Base-by-base conservation (phyloP, 2,113 vertebrate species). In the Mobula hypostoma region DNA sequence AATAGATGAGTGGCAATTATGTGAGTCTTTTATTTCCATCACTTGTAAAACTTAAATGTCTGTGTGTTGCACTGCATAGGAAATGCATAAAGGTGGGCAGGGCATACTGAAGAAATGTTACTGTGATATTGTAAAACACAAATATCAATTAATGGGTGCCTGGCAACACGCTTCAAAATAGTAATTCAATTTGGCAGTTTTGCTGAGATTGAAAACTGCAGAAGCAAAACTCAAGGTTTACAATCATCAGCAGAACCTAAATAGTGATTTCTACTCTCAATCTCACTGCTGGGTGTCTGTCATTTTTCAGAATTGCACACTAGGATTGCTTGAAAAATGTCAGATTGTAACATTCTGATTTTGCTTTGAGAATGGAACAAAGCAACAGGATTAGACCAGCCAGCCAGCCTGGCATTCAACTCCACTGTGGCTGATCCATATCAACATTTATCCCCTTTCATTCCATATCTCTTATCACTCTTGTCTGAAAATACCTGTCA, bases 181-280 rank as follows among this genome's bases (percentile, higher is more conserved):
- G 90, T 92, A 92, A 92, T 92, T 92, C 68, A 92, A 92, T 72
- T 66, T 92, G 63, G 68, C 90, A 92, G 90, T 6, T 92, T 32
- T 92, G 66, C 66, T 92, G 90, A 72, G 63, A 92, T 70, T 40
- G 19, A 7, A 92, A 68, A 92, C 19, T 40, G 19, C 32, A 48
- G n/a, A 72, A 72, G 90, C 90, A 40, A 68, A 92, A 19, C 90
- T 92, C 90, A 72, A 32, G 19, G 36, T 72, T 92, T 70, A 5
- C 72, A n/a, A 24, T 92, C 90, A 21, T 92, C 90, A 92, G 66
- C 66, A 40, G 66, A 48, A 70, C 14, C 66, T 32, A 5, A 29
- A 87, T 56, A 63, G 1, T 61, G 83, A 87, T n/a, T 87, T 63
- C 27, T 63, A 12, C 24, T 12, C 83, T 87, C 29, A n/a, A 63